Evolutionary conservation across 2,888 invertebrate species (phyloP), one percentile per base, ranked within the genome.

Genomic region (Ormyrus rosae): DNA sequence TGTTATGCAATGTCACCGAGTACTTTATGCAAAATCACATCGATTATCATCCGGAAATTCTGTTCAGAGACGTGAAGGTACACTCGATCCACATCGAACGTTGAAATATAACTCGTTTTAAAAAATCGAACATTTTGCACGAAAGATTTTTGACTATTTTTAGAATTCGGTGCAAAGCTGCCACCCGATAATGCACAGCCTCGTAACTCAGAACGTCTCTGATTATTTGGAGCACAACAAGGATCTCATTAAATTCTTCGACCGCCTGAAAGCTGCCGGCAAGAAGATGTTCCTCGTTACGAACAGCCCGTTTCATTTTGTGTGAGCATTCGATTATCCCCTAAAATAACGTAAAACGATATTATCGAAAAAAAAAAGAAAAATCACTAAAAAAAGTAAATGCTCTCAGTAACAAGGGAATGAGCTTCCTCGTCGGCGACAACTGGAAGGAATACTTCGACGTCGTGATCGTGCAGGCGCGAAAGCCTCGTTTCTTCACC

Each of bases 401-500:
- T 65, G 6, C 5, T 56, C 4, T 34, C 91, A 98, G 98, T 55
- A 95, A 98, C 90, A 94, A 95, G 81, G 99, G 99, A 0, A 97
- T 99, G 97, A 94, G 94, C 81, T 95, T 96, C 91, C 92, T 99
- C 85, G 95, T 97, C 1, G 99, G 99, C 0, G 89, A 92, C 6
- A 94, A 97, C 84, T 99, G 99, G 99, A 93, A 95, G 77, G 94
- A 96, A 0, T 95, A 94, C 88, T 99, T 99, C 91, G 98, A 99
- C 91, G 96, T 99, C 34, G 95, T 99, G 60, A 96, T 99, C 80
- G 97, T 97, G 1, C 96, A 96, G 88, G 99, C 99, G 1, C 94
- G 98, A 86, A 99, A 99, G 90, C 99, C 99, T 0, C 95, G 95
- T 87, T 99, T 99, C 92, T 99, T 99, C 92, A 97, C 96, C 0